Conservation (phyloP, 2,113 vertebrate genomes). For the Hippoglossus stenolepis region DNA sequence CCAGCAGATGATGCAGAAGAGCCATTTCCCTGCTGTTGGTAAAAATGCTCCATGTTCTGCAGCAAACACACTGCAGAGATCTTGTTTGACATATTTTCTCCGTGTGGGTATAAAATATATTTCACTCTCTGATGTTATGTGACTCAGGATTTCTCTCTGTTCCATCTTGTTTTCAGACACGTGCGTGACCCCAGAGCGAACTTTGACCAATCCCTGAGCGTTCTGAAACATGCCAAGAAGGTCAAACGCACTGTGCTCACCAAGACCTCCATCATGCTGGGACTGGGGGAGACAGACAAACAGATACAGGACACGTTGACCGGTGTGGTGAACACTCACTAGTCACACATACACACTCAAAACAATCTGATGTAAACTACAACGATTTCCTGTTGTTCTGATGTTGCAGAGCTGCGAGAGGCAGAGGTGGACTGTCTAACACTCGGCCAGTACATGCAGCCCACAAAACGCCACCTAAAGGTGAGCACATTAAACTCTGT, state of each 20-base stretch:
- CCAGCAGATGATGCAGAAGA: slow-evolving; percentile 63
- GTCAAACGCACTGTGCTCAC: slow-evolving; percentile 87
- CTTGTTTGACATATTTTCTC: neutral
- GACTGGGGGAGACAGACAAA: slow-evolving; percentile 91
- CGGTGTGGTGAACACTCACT: slow-evolving; percentile 70
- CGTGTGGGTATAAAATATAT: neutral
- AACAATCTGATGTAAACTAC: neutral
- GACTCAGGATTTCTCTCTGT: neutral
- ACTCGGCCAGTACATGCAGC: slow-evolving; percentile 98
- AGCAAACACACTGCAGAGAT: neutral
- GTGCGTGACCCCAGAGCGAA: slow-evolving; percentile 94
- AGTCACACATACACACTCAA: neutral
- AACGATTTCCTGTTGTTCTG: slow-evolving; percentile 19
- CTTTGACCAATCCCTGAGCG: slow-evolving; percentile 90
- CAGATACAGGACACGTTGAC: slow-evolving; percentile 88
- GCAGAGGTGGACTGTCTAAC: slow-evolving; percentile 94
- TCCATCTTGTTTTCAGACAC: slow-evolving; percentile 76
- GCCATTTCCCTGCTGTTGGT: neutral
- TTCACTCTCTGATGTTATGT: neutral
- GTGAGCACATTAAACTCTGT: slow-evolving; percentile 53
- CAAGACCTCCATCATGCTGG: slow-evolving; percentile 98
- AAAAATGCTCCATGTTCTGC: neutral
- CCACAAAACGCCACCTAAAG: slow-evolving; percentile 96
- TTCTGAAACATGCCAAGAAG: slow-evolving; percentile 90
- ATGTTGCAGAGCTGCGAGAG: slow-evolving; percentile 87